phyloP scores from a whole-genome alignment of 2,797 vertebrate genomes.

The Poeciliopsis infans region DNA sequence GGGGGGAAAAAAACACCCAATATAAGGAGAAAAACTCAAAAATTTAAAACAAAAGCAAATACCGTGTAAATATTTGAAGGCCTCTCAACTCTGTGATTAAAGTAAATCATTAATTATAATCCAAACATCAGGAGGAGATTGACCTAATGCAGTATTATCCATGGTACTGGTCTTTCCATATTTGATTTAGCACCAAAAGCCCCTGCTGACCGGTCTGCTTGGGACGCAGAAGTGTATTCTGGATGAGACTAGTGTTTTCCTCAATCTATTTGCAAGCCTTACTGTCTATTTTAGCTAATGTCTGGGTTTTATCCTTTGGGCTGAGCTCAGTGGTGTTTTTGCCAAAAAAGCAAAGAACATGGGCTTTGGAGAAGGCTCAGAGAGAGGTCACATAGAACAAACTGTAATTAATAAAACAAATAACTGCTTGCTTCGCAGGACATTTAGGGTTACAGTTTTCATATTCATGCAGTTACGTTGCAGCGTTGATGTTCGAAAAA shows the following conservation, averaged over 20 bases:
- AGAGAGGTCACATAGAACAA: constrained; percentile 49
- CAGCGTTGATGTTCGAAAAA: background rate
- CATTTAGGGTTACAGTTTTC: background rate
- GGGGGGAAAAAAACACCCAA: constrained; percentile 6
- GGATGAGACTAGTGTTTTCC: constrained; percentile 64
- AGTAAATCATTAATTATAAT: constrained; percentile 66
- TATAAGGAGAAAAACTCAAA: constrained; percentile 10
- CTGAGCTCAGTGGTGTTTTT: constrained; percentile 57
- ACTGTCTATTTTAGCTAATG: constrained; percentile 78
- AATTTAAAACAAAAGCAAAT: constrained; percentile 32
- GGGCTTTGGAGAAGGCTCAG: constrained; percentile 42
- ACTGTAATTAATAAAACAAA: constrained; percentile 46
- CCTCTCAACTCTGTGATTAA: constrained; percentile 54
- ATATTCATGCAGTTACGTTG: background rate
- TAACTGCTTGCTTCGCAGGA: constrained; percentile 18
- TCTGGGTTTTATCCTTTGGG: constrained; percentile 73
- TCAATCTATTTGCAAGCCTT: constrained; percentile 62
- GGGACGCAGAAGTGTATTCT: constrained; percentile 70
- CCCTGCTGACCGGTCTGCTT: constrained; percentile 67
- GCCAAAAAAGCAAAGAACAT: constrained; percentile 70
- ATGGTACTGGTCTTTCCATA: constrained; percentile 57
- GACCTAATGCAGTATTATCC: constrained; percentile 63
- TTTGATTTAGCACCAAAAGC: constrained; percentile 71
- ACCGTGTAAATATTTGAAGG: constrained; percentile 50
- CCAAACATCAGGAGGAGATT: constrained; percentile 60